phyloP scores from a whole-genome alignment of 2,797 vertebrate species.

The Crenuchus spilurus region DNA sequence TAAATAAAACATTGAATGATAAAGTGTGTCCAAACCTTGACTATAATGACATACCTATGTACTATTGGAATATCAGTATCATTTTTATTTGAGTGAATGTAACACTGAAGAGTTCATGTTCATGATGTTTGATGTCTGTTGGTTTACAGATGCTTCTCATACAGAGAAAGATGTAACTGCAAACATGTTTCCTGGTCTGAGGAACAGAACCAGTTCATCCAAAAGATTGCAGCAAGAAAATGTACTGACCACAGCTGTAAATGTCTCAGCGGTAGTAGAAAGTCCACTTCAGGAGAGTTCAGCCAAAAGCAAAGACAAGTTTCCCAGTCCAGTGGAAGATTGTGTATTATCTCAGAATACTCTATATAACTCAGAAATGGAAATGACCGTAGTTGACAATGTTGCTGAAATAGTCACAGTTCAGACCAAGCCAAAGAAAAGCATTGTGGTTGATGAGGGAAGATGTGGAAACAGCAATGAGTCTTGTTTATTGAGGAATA shows the following conservation, averaged over 20 bases:
- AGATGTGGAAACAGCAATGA: neutral
- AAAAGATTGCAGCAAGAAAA: conserved; percentile 46
- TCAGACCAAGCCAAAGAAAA: conserved; percentile 62
- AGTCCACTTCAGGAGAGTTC: neutral
- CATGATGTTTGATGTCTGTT: too few relatives aligned
- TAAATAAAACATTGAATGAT: too few relatives aligned
- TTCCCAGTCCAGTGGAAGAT: neutral
- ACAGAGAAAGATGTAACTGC: conserved; percentile 14
- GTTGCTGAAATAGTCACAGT: conserved; percentile 67
- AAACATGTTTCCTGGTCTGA: neutral
- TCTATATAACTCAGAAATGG: conserved; percentile 70
- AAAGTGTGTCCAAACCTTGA: too few relatives aligned
- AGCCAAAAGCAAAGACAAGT: neutral
- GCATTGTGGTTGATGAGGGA: conserved; percentile 23
- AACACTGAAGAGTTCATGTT: too few relatives aligned
- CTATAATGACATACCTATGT: too few relatives aligned
- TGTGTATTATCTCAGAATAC: conserved; percentile 56
- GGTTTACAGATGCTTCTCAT: conserved; percentile 22
- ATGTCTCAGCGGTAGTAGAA: neutral
- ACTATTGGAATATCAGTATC: too few relatives aligned
- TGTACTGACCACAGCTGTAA: neutral
- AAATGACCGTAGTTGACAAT: conserved; percentile 66
- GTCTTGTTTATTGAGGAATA: neutral
- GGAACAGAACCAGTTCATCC: conserved; percentile 15
- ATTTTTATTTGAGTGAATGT: too few relatives aligned